Evolutionary conservation across 2,888 invertebrate species (phyloP).

Genomic region (Pollenia labialis): DNA sequence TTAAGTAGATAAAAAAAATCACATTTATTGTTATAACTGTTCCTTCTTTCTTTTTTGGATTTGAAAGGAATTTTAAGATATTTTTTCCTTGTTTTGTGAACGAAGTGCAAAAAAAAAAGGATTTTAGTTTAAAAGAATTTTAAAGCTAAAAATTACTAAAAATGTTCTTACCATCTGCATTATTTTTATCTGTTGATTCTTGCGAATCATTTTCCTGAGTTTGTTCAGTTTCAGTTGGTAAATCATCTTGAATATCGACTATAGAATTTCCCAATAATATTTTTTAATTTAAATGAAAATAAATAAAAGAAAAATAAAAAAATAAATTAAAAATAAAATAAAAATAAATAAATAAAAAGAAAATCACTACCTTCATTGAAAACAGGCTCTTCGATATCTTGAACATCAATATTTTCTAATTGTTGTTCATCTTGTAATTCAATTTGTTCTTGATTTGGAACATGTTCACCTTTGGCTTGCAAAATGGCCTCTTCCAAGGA

Average conservation of each 20-base stretch:
- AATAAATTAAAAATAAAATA: conserved; percentile 76
- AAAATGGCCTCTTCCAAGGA: conserved; percentile 87
- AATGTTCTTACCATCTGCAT: conserved; percentile 80
- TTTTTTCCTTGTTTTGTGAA: conserved; percentile 13
- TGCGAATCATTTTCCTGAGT: conserved; percentile 76
- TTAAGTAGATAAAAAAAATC: conserved; percentile 59
- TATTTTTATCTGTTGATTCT: conserved; percentile 73
- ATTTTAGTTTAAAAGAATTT: not conserved
- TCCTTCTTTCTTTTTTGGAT: not conserved
- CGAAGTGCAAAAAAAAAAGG: not conserved
- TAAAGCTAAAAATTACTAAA: not conserved
- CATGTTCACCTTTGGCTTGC: conserved; percentile 85
- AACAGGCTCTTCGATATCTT: conserved; percentile 79
- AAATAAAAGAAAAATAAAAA: conserved; percentile 68
- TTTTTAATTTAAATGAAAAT: conserved; percentile 52
- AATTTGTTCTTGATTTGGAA: conserved; percentile 84
- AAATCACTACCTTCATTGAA: conserved; percentile 85
- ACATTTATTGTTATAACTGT: conserved; percentile 11
- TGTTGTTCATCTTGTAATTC: conserved; percentile 82
- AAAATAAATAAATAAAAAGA: conserved; percentile 73
- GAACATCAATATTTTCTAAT: conserved; percentile 78
- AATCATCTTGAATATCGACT: conserved; percentile 61
- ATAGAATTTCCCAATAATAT: conserved; percentile 59
- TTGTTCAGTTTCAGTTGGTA: conserved; percentile 75
- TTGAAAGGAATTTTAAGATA: not conserved